These are phyloP conservation scores for Meloidogyne hapla DNA, from an alignment of 1,140 invertebrate genomes.

Conservation along the genomic window DNA sequence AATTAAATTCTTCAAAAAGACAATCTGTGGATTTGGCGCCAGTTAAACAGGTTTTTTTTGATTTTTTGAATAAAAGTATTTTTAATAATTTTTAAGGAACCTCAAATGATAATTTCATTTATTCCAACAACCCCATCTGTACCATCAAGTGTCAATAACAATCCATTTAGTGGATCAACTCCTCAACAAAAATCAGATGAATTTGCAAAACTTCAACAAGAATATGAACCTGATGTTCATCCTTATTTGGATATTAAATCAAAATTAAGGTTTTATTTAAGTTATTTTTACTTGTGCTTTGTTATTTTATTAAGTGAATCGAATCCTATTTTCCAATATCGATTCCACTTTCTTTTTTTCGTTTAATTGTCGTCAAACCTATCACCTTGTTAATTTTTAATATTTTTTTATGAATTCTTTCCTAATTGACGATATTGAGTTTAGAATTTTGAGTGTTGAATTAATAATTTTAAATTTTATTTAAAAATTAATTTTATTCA, in stretches of 20 bases:
- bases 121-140: constrained; percentile 41
- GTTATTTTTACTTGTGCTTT: no score
- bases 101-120: constrained; percentile 46
- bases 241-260: constrained; percentile 42
- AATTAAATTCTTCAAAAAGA: neutral
- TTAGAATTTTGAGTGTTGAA: no score
- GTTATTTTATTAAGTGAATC: neutral
- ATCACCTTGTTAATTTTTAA: no score
- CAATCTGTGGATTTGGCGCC: neutral
- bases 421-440: no score
- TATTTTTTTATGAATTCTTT: no score
- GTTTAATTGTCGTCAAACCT: no score
- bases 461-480: no score
- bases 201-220: constrained; percentile 19
- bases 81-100: constrained; percentile 14
- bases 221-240: constrained; percentile 35
- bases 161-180: neutral
- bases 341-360: no score
- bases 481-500: neutral
- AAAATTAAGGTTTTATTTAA: constrained; percentile 22
- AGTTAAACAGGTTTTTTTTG: neutral
- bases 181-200: constrained; percentile 12
- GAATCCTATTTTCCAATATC: no score
- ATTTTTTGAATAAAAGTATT: neutral
- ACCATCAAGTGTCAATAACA: neutral